phyloP scores from a whole-genome alignment of 2,113 vertebrate species.

The Sinosuthora webbiana region DNA sequence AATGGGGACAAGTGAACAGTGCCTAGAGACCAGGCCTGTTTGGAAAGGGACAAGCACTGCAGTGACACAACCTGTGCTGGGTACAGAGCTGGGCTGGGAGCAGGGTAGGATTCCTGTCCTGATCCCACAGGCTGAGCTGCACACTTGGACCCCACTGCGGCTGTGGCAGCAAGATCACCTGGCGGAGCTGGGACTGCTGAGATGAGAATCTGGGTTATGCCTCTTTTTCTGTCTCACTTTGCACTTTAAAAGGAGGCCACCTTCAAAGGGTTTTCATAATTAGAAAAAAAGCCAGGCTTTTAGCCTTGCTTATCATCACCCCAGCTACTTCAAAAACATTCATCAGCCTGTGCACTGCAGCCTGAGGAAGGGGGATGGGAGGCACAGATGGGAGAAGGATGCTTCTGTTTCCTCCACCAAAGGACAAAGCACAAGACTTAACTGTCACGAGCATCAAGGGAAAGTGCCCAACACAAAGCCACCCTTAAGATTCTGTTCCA shows the following conservation, averaged over 20 bases:
- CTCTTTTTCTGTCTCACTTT: conserved; percentile 24
- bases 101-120: not conserved
- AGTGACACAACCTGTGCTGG: not conserved
- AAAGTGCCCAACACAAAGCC: not conserved
- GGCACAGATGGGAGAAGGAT: not conserved
- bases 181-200: not conserved
- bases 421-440: not conserved
- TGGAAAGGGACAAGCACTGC: not conserved
- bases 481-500: not conserved
- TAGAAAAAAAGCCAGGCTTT: conserved; percentile 22
- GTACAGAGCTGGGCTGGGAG: not conserved
- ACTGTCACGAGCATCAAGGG: not conserved
- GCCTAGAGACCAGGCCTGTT: not conserved
- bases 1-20: not conserved
- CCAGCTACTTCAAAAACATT: conserved; percentile 18
- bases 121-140: not conserved
- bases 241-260: conserved; percentile 57
- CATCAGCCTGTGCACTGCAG: not conserved
- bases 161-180: not conserved
- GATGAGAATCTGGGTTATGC: conserved; percentile 45
- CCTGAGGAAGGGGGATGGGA: conserved; percentile 4
- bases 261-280: conserved; percentile 60
- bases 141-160: not conserved
- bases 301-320: conserved; percentile 34
- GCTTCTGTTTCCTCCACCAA: not conserved